Evolutionary conservation across 2,888 invertebrate genomes (phyloP).

Genomic region (Cantharis rufa): DNA sequence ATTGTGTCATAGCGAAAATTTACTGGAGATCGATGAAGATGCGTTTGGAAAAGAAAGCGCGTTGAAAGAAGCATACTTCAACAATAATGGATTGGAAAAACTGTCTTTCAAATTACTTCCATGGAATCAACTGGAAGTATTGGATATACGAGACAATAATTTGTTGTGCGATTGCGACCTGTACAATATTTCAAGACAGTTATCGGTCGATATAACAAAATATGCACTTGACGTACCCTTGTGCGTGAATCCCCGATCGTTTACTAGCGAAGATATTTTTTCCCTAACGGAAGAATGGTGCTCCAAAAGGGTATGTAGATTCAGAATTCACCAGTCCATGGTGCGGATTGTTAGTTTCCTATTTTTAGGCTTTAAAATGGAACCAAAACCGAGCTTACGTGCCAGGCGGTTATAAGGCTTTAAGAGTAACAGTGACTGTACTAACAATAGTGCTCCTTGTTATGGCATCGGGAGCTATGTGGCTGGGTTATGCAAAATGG

Average conservation of each 20-base stretch:
- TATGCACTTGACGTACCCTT: conserved; percentile 41
- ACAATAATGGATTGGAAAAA: conserved; percentile 64
- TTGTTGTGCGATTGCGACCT: conserved; percentile 68
- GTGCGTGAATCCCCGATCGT: conserved; percentile 43
- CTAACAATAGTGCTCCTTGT: neutral
- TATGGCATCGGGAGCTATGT: conserved; percentile 37
- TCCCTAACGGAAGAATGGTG: conserved; percentile 19
- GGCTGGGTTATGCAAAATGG: conserved; percentile 44
- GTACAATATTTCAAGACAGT: conserved; percentile 45
- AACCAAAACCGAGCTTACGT: conserved; percentile 34
- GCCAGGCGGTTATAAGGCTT: conserved; percentile 16
- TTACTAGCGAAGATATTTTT: conserved; percentile 7
- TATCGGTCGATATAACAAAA: conserved; percentile 40
- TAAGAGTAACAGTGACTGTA: conserved; percentile 41
- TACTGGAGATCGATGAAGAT: conserved; percentile 60
- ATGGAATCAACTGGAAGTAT: conserved; percentile 60
- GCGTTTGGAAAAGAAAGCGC: conserved; percentile 58
- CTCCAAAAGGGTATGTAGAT: conserved; percentile 9
- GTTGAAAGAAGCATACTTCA: conserved; percentile 58
- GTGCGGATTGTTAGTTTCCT: neutral
- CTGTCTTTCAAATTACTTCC: conserved; percentile 60
- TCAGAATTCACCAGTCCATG: neutral
- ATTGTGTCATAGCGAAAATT: conserved; percentile 43
- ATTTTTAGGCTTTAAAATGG: conserved; percentile 6
- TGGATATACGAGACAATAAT: conserved; percentile 66